Evolutionary conservation across 2,888 invertebrate species (phyloP).

Genomic region (Parascotia fuliginaria): DNA sequence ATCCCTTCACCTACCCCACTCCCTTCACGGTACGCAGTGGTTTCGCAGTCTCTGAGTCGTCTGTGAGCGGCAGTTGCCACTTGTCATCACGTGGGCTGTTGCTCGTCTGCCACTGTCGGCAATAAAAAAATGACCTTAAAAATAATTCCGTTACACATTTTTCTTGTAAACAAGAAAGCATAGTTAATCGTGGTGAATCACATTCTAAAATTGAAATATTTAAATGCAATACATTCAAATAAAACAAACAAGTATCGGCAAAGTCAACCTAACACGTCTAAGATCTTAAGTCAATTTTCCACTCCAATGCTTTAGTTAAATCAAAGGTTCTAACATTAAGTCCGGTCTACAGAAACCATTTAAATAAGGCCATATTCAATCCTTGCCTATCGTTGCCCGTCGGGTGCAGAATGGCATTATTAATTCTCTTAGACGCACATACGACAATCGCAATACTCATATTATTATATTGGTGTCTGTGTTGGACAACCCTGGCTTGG

Average conservation of each 20-base stretch:
- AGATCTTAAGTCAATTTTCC: constrained; percentile 54
- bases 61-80: too few species aligned
- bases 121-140: too few species aligned
- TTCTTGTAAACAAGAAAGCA: too few species aligned
- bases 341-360: constrained; percentile 65
- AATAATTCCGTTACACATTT: too few species aligned
- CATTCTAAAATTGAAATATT: too few species aligned
- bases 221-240: neutral
- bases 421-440: constrained; percentile 83
- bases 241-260: neutral
- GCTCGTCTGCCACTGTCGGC: too few species aligned
- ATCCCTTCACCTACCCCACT: too few species aligned
- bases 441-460: constrained; percentile 76
- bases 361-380: constrained; percentile 65
- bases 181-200: too few species aligned
- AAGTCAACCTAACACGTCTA: constrained; percentile 13
- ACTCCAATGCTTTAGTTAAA: constrained; percentile 54
- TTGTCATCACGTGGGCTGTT: too few species aligned
- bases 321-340: constrained; percentile 62
- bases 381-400: constrained; percentile 33
- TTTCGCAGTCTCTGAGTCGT: too few species aligned
- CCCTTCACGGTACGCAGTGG: too few species aligned
- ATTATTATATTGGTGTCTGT: constrained; percentile 79
- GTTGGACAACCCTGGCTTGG: constrained; percentile 70
- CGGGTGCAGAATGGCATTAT: constrained; percentile 73